Percentiles rank a stretch among this genome's conserved stretches.
Conservation (phyloP, 2,113 vertebrate genomes). For the Paratilapia polleni region DNA sequence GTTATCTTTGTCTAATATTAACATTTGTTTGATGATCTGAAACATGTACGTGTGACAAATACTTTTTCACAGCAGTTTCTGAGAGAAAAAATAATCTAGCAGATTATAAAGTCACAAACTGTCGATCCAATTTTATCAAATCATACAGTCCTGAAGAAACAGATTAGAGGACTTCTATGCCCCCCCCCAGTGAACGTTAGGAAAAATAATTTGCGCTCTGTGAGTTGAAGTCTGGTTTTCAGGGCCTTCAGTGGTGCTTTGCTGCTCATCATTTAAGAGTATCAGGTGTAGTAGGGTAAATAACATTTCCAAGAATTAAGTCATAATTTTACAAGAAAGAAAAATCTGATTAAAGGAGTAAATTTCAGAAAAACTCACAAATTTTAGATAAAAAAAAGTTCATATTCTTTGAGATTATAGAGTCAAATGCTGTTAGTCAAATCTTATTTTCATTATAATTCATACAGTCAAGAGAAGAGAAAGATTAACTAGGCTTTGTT, state of each 20-base stretch:
- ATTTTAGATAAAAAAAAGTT: too few species aligned
- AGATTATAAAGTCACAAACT: neutral
- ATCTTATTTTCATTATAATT: too few species aligned
- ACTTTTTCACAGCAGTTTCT: too few species aligned
- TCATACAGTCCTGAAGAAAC: neutral
- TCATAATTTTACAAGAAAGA: neutral
- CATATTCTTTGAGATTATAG: too few species aligned
- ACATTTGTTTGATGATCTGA: too few species aligned
- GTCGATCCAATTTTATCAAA: neutral
- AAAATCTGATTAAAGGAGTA: neutral
- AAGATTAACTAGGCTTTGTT: neutral
- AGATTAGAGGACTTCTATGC: too few species aligned
- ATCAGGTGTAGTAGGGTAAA: neutral
- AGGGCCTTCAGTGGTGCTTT: neutral
- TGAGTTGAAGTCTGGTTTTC: neutral
- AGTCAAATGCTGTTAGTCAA: too few species aligned
- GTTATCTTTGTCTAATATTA: too few species aligned
- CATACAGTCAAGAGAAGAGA: too few species aligned
- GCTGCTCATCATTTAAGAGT: neutral
- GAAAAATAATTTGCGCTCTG: neutral
- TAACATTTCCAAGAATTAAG: too few species aligned
- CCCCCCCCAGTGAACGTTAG: fast-evolving
- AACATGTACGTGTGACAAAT: too few species aligned
- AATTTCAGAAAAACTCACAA: too few species aligned
- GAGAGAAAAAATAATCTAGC: neutral